Base-by-base conservation (phyloP, 2,797 vertebrate genomes). In the Gymnoscopelus braueri region DNA sequence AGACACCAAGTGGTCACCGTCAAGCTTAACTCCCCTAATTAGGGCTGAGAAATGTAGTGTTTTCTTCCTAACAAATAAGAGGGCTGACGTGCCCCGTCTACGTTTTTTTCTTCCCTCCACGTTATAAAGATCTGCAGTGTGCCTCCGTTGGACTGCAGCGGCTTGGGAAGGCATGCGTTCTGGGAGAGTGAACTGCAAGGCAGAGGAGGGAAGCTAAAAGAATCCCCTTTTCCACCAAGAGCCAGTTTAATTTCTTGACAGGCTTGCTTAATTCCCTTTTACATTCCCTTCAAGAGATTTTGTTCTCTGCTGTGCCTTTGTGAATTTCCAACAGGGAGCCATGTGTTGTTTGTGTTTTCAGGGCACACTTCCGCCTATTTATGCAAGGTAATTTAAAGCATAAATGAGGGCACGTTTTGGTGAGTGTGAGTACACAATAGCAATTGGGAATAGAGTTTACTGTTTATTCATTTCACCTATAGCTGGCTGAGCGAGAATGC, bases 191-290 rank as follows among this genome's bases (percentile, higher is more conserved):
- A 53, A 79, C 76, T 56, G 2, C 2, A 63, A 81, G 69, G 78
- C 73, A 81, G 81, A 79, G 60, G 62, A 80, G 79, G 76, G 50
- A 23, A 84, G 83, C 85, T 79, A 79, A 89, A 89, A 87, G 74
- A 84, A 85, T 84, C 67, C 66, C 69, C 75, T 91, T 86, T 88
- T 68, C 85, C 85, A 87, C 67, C 69, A 44, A 24, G 39, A 84
- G 83, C 85, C 82, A 86, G 84, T 91, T 90, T 82, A 81, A 83
- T 86, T 88, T 88, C 87, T 86, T 87, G 87, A 91, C 88, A 86
- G 87, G 70, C 87, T 75, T 78, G 84, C 83, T 88, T 90, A 85
- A 91, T 89, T 92, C 89, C 84, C 77, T 86, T 90, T 89, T 81
- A 90, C 75, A 87, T 67, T 75, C 66, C 74, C 84, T 89, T 88